Conservation (phyloP, 2,797 vertebrate species). For the Malurus splendens region DNA sequence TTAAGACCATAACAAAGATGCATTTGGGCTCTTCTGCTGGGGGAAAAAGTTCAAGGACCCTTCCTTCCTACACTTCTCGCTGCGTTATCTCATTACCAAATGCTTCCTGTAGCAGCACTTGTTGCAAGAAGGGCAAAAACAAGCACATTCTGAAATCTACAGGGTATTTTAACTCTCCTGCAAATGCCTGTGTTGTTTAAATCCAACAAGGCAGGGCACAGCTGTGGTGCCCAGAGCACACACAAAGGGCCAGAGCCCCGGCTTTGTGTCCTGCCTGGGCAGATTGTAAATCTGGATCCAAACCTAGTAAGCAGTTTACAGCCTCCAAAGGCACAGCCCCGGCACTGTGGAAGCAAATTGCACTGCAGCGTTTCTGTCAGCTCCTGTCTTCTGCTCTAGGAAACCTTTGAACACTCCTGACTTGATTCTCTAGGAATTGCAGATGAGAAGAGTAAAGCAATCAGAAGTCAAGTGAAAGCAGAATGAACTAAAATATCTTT, state of each 20-base stretch:
- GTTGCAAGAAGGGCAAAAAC: not conserved
- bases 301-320: not conserved
- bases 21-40: not conserved
- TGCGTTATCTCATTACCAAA: not conserved
- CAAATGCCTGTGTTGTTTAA: not conserved
- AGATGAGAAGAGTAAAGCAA: conserved; percentile 12
- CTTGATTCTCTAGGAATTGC: conserved; percentile 20
- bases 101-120: not conserved
- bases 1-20: not conserved
- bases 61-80: not conserved
- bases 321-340: not conserved
- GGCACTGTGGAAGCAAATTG: not conserved
- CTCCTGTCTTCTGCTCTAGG: not conserved
- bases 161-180: not conserved
- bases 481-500: not conserved
- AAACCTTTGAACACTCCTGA: conserved; percentile 11
- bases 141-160: not conserved
- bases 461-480: not conserved
- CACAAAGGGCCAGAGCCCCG: not conserved
- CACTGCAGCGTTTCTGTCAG: not conserved
- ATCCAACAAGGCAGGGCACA: not conserved
- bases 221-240: not conserved
- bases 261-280: not conserved
- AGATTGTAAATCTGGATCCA: not conserved
- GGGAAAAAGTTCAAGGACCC: not conserved